Evolutionary conservation across 2,797 vertebrate genomes (phyloP), one percentile per base, ranked within the genome.

Genomic region (Microchirus variegatus): DNA sequence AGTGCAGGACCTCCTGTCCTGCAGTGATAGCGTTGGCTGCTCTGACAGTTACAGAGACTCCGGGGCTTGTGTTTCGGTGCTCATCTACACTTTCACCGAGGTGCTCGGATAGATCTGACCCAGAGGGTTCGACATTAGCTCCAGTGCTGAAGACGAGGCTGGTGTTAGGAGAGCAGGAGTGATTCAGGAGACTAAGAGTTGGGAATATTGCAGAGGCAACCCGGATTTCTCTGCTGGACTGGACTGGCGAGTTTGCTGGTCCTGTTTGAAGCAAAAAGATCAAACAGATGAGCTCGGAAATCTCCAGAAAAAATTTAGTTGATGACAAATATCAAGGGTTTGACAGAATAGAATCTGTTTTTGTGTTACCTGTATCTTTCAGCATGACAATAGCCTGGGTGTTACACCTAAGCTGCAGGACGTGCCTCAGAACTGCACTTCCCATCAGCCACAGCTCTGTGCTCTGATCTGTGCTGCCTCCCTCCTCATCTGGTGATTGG

Each of bases 131-230:
- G n/a, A 26, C 17, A 10, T 16, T 0, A 6, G 53, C 10, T 54
- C 81, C 86, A 7, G 82, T 75, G 42, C n/a, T 67, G 79, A 98
- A 98, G 17, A 85, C 79, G 83, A 98, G 62, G 0, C 93, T 97
- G 81, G 90, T 96, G 84, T 99, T 99, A 63, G 98, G 96, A 50
- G 89, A 81, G 76, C 97, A 99, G 0, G 97, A 96, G 77, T 99
- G 98, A 91, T 99, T 99, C 70, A 99, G 90, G 36, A 99, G 93
- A 82, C 97, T 99, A 38, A 97, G 80, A 0, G 95, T 90, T 3
- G 96, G 94, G 77, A 97, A 99, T 40, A 99, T 18, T 1, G 95
- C 97, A 0, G 95, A 96, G 3, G 96, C 97, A 26, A 99, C 80
- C 51, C 95, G 93, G 0, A 94, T 70, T 70, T 95, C 95, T 56